These are phyloP conservation scores for Danaus chrysippus DNA, from an alignment of 2,888 invertebrate genomes.

Conservation along the genomic window DNA sequence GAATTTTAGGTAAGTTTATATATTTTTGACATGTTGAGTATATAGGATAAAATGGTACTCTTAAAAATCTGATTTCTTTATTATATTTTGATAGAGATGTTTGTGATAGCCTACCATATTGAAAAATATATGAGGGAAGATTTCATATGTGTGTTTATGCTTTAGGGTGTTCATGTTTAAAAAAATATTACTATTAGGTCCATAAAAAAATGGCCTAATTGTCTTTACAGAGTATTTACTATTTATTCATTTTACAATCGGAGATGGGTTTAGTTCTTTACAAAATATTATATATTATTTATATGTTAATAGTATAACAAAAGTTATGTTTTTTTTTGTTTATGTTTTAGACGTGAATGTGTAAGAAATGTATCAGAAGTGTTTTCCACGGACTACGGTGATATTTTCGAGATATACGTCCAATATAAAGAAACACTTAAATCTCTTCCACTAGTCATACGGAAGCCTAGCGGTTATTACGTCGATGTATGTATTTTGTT, in stretches of 20 bases:
- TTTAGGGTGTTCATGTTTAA: no score
- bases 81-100: conserved; percentile 4
- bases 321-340: conserved; percentile 3
- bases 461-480: conserved; percentile 48
- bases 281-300: background rate
- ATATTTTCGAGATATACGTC: conserved; percentile 50
- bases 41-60: no score
- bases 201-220: no score
- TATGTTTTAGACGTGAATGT: conserved; percentile 48
- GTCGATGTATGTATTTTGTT: conserved; percentile 45
- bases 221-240: no score
- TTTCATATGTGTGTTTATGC: no score
- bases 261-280: no score
- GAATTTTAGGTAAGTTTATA: conserved; percentile 52
- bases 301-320: background rate
- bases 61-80: background rate
- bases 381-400: conserved; percentile 36
- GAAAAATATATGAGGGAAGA: no score
- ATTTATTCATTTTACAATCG: no score
- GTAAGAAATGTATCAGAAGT: conserved; percentile 46
- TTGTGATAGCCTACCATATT: background rate
- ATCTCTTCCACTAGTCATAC: conserved; percentile 48
- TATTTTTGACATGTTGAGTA: background rate
- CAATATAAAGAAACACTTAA: conserved; percentile 40
- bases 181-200: no score